These are phyloP conservation scores for Liparis tanakae DNA, from an alignment of 2,797 vertebrate genomes.

Conservation along the genomic window DNA sequence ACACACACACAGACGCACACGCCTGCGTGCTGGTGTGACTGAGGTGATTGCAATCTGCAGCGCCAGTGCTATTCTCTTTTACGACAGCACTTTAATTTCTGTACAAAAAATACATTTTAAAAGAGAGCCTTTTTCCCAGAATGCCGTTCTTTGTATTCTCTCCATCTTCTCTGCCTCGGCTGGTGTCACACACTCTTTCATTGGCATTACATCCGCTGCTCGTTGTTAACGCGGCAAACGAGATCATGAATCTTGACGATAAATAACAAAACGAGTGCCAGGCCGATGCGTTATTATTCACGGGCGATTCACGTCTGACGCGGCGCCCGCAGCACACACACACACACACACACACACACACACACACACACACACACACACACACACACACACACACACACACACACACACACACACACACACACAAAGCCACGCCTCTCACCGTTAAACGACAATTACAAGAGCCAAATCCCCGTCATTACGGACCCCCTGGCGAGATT, in stretches of 20 bases:
- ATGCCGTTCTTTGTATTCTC: constrained; percentile 17
- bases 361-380: too few species aligned
- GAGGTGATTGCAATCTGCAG: constrained; percentile 44
- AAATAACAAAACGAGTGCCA: constrained; percentile 16
- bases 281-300: constrained; percentile 20
- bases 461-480: constrained; percentile 83
- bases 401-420: too few species aligned
- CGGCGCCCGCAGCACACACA: neutral
- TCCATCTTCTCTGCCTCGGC: neutral
- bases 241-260: constrained; percentile 19
- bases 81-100: constrained; percentile 15
- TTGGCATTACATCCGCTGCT: constrained; percentile 28
- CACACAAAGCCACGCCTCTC: constrained; percentile 57
- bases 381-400: too few species aligned
- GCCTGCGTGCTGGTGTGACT: constrained; percentile 45
- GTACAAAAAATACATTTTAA: neutral
- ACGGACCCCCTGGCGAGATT: constrained; percentile 66
- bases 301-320: constrained; percentile 47
- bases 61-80: constrained; percentile 42
- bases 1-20: constrained; percentile 1
- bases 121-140: constrained; percentile 3
- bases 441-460: constrained; percentile 85
- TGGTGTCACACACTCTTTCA: constrained; percentile 28
- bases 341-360: too few species aligned
- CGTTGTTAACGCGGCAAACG: constrained; percentile 39